phyloP scores from a whole-genome alignment of 2,113 vertebrate genomes.

The Cebidichthys violaceus region DNA sequence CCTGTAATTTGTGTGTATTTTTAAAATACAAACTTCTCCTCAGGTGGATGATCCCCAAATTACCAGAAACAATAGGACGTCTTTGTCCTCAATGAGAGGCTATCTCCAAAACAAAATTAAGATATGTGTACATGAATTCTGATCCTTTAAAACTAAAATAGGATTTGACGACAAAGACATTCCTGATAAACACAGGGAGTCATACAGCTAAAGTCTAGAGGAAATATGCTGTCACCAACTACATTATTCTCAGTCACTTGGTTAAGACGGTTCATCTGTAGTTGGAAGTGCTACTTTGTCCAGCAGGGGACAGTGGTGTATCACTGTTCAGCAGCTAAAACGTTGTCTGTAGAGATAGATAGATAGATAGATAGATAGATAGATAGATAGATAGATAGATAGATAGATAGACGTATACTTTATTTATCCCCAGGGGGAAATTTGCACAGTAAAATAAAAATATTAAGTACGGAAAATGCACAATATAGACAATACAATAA shows the following conservation, averaged over 20 bases:
- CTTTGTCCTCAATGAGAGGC: neutral
- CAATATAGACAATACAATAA: too few species aligned
- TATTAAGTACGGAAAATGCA: too few species aligned
- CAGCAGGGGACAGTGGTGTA: constrained; percentile 61
- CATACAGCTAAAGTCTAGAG: neutral
- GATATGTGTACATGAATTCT: neutral
- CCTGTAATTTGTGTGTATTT: neutral
- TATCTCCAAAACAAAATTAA: neutral
- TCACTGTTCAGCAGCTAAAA: neutral
- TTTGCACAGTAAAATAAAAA: too few species aligned
- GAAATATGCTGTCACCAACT: neutral
- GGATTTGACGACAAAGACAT: neutral
- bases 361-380: too few species aligned
- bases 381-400: too few species aligned
- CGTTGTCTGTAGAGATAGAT: neutral
- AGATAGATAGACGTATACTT: too few species aligned
- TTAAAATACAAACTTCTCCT: neutral
- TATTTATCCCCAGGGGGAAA: too few species aligned
- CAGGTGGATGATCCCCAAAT: neutral
- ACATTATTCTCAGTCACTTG: neutral
- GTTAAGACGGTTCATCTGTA: neutral
- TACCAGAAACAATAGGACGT: neutral
- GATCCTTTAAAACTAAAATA: neutral
- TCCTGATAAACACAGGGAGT: neutral
- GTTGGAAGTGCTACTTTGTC: neutral